Evolutionary conservation across 2,113 vertebrate species (phyloP).

Genomic region (Excalfactoria chinensis): DNA sequence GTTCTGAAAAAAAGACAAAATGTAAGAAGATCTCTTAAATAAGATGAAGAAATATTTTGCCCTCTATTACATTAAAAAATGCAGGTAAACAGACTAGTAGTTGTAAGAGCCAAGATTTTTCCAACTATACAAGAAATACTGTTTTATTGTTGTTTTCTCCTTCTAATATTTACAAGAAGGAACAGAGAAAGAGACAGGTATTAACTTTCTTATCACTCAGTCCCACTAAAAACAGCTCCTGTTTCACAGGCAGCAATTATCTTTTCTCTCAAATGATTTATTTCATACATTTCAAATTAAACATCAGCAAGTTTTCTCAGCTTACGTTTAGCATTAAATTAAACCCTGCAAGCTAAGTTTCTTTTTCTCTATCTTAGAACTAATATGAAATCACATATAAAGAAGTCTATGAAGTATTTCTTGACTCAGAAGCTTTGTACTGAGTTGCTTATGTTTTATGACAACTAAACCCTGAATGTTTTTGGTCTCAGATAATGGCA

Average conservation of each 20-base stretch:
- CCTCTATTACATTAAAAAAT: not conserved
- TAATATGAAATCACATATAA: not conserved
- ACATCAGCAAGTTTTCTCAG: not conserved
- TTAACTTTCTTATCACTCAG: not conserved
- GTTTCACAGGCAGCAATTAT: not conserved
- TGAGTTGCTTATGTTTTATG: not conserved
- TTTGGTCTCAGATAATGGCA: not conserved
- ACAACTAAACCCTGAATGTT: not conserved
- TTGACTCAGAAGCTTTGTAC: not conserved
- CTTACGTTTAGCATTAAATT: not conserved
- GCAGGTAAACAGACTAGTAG: not conserved
- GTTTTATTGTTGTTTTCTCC: not conserved
- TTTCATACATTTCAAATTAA: not conserved
- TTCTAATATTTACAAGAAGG: not conserved
- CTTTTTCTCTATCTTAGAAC: not conserved
- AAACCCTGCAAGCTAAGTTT: not conserved
- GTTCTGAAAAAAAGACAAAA: not conserved
- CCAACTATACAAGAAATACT: not conserved
- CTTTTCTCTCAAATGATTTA: not conserved
- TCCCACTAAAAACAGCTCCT: not conserved
- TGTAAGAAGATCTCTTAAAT: not conserved
- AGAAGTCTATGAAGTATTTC: not conserved
- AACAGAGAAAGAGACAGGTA: not conserved
- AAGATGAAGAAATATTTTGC: not conserved
- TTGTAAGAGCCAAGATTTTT: not conserved